phyloP scores from a whole-genome alignment of 2,888 invertebrate species.

The Biston betularia region DNA sequence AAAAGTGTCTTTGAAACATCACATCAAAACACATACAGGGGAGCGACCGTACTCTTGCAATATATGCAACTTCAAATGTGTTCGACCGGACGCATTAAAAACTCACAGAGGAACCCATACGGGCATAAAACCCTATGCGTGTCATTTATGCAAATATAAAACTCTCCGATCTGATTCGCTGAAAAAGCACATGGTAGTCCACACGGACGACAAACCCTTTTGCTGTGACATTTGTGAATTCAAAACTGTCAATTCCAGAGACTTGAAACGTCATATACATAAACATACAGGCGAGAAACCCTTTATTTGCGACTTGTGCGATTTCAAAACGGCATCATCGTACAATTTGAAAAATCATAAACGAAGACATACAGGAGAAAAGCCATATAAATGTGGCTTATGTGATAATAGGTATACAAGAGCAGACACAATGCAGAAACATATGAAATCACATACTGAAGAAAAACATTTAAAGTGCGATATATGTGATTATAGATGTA shows the following conservation, averaged over 20 bases:
- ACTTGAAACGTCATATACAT: constrained; percentile 19
- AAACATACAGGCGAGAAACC: constrained; percentile 25
- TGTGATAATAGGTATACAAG: constrained; percentile 20
- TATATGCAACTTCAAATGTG: constrained; percentile 19
- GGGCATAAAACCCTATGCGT: constrained; percentile 15
- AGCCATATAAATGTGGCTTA: constrained; percentile 22
- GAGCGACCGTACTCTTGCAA: constrained; percentile 20
- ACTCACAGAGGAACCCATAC: constrained; percentile 4
- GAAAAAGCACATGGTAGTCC: constrained; percentile 10
- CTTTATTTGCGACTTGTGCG: constrained; percentile 11
- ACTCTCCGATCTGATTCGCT: background rate
- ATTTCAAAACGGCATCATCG: background rate
- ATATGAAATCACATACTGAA: constrained; percentile 30
- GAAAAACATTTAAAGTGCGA: constrained; percentile 31
- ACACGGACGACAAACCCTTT: constrained; percentile 12
- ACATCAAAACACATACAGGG: constrained; percentile 21
- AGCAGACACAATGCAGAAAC: constrained; percentile 24
- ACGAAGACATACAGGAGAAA: constrained; percentile 18
- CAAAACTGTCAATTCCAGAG: background rate
- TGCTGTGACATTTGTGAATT: constrained; percentile 19
- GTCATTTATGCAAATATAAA: constrained; percentile 26
- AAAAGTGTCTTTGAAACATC: constrained; percentile 4
- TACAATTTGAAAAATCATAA: constrained; percentile 11
- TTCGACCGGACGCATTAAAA: constrained; percentile 5
- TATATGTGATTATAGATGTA: constrained; percentile 18